A percentile compares a stretch with the other conserved stretches of the same genome.
phyloP scores from a whole-genome alignment of 2,888 invertebrate genomes.

The Argyresthia albistria region DNA sequence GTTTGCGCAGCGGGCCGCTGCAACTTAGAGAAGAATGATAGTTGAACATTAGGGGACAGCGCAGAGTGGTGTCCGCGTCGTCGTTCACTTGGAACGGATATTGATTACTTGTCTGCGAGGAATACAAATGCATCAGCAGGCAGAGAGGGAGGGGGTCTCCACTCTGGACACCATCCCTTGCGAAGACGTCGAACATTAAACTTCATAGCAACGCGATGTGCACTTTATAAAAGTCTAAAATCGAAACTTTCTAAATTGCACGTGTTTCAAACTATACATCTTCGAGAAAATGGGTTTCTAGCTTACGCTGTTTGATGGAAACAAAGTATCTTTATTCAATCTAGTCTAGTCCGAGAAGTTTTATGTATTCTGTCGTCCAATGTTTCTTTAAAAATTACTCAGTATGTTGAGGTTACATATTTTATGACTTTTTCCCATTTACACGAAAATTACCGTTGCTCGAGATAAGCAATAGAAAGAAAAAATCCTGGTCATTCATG shows the following conservation, averaged over 20 bases:
- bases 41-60: slow-evolving; percentile 34
- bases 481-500: too few relatives aligned
- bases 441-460: too few relatives aligned
- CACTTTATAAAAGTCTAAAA: slow-evolving; percentile 1
- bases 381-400: too few relatives aligned
- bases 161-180: slow-evolving; percentile 45
- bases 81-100: slow-evolving; percentile 42
- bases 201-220: slow-evolving; percentile 30
- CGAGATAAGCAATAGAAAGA: too few relatives aligned
- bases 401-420: too few relatives aligned
- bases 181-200: slow-evolving; percentile 55
- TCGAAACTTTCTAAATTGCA: slow-evolving; percentile 1
- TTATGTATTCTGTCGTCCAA: too few relatives aligned
- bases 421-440: too few relatives aligned
- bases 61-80: slow-evolving; percentile 30
- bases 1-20: slow-evolving; percentile 17
- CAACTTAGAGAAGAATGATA: slow-evolving; percentile 33
- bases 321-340: too few relatives aligned
- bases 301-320: too few relatives aligned
- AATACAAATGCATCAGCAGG: slow-evolving; percentile 67
- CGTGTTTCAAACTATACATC: neutral
- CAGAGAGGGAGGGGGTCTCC: slow-evolving; percentile 26
- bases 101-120: slow-evolving; percentile 67
- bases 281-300: neutral
- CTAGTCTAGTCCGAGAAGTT: too few relatives aligned